Conservation (phyloP, 2,113 vertebrate species). For the Varanus salvator region DNA sequence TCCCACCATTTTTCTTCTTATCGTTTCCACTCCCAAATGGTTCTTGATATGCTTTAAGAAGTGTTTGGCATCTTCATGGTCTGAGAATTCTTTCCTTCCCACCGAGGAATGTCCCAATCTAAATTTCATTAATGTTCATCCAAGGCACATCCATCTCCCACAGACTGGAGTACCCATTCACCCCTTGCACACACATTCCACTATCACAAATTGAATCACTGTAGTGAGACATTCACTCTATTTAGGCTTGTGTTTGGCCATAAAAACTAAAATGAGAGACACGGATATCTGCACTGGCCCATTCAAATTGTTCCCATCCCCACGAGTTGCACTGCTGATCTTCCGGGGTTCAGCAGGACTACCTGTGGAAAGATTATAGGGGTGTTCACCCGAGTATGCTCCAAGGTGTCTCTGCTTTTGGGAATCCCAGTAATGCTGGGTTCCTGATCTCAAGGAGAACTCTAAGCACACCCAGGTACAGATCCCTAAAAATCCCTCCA, state of each 20-base stretch:
- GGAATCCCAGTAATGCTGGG: neutral
- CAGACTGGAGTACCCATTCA: neutral
- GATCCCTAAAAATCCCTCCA: too few species aligned
- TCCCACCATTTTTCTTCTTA: too few species aligned
- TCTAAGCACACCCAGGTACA: too few species aligned
- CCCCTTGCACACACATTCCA: neutral
- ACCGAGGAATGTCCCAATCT: neutral
- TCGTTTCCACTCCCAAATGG: neutral
- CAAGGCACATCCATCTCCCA: neutral
- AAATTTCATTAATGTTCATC: neutral
- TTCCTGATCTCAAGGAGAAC: neutral
- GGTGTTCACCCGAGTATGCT: neutral
- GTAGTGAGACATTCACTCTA: neutral
- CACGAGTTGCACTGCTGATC: neutral
- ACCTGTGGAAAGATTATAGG: neutral
- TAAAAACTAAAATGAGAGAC: neutral
- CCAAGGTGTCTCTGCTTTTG: neutral
- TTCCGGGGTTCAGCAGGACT: neutral
- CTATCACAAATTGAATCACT: neutral
- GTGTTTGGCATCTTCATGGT: neutral
- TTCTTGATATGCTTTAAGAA: neutral
- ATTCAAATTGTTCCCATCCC: too few species aligned
- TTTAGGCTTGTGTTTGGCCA: too few species aligned
- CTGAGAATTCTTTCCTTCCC: neutral
- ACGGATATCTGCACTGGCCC: neutral